These are phyloP conservation scores for Phyto melanocephala DNA, from an alignment of 2,888 invertebrate genomes.

Conservation along the genomic window DNA sequence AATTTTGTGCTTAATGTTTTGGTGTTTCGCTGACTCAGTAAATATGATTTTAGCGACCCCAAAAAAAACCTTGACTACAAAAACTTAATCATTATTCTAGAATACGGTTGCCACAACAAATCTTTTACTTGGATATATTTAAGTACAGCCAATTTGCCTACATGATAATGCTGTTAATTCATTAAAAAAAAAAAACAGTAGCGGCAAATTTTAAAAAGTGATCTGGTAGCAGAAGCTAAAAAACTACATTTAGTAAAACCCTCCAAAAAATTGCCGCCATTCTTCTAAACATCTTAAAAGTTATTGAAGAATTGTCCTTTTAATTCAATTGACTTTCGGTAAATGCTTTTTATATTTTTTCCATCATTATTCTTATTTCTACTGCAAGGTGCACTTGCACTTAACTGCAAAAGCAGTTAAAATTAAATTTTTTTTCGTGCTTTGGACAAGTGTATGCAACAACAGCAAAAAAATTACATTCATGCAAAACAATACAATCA, in stretches of 20 bases:
- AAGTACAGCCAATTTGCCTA: too few species aligned
- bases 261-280: neutral
- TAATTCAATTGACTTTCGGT: neutral
- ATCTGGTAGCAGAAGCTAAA: neutral
- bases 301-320: conserved; percentile 14
- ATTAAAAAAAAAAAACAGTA: neutral
- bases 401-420: neutral
- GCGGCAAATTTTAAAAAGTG: conserved; percentile 1
- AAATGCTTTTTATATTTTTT: neutral
- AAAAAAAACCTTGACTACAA: too few species aligned
- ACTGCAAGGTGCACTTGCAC: conserved; percentile 40
- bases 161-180: too few species aligned
- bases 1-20: too few species aligned
- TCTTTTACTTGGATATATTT: too few species aligned
- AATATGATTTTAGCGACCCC: too few species aligned
- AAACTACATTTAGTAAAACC: neutral
- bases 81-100: too few species aligned
- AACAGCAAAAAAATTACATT: neutral
- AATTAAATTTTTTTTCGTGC: neutral
- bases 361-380: neutral
- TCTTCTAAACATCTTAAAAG: neutral
- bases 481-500: conserved; percentile 1
- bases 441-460: neutral
- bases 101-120: too few species aligned
- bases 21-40: too few species aligned